Base-by-base conservation (phyloP, 2,888 invertebrate genomes). In the Eumerus sabulonum region DNA sequence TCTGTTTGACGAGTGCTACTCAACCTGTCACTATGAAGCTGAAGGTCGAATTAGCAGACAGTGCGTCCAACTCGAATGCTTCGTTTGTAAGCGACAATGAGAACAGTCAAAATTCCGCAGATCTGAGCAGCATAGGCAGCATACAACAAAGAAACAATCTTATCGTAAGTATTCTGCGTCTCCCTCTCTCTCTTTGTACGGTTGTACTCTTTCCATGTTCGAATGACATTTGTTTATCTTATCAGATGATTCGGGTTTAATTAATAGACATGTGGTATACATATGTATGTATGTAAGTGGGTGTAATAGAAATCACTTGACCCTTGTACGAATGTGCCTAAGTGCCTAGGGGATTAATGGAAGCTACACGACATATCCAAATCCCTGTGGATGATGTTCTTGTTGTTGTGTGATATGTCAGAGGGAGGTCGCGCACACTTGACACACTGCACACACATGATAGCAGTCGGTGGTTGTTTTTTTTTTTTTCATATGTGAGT, bases 91-190 rank as follows among this genome's bases (percentile, higher is more conserved):
- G 79, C 36, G 74, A 74, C 42, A 5, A 72, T 19, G 71, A 79
- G 45, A 79, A 74, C 36, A 79, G 79, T 51, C 79, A 74, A 64
- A 79, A 74, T 64, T 79, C 79, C 0, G 9, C 74, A 16, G 79
- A 79, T 35, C 70, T 79, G 35, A 74, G 16, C 45, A 63, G 54
- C 35, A 59, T 42, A 45, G 64, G 60, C 44, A 27, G 27, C 27
- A 27, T 68, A 45, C 79, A 59, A 42, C 74, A 68, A 60, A 74
- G 79, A 74, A 79, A 79, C 56, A 79, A 64, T 68, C 44, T 79
- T 79, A 79, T 79, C 68, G 79, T 79, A 79, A 79, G 79, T 79
- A n/a, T 59, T 53, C 5, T 42, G 18, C 27, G 54, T 60, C 17
- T 45, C 47, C 38, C 17, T 44, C 1, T 19, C 18, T 13, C 13